These are phyloP conservation scores for Ostrea denselamellosa DNA, from an alignment of 1,140 invertebrate species.

Conservation along the genomic window DNA sequence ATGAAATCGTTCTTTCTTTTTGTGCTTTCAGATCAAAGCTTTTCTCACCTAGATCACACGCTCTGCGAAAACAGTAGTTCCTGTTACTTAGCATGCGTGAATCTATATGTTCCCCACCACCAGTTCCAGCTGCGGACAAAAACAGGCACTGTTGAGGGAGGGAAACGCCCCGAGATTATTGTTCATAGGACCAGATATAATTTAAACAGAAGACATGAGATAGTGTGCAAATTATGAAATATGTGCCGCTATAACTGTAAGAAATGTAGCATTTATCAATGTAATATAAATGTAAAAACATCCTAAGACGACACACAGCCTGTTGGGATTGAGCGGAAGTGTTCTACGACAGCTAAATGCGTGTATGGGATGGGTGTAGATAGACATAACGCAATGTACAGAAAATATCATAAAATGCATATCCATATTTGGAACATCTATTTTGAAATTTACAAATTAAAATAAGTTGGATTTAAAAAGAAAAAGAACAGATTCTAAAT, in stretches of 20 bases:
- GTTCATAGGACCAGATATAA: neutral
- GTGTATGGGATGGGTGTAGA: no score
- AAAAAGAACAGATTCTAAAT: no score
- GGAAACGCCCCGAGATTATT: neutral
- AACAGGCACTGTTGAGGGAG: neutral
- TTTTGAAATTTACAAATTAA: no score
- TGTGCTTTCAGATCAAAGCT: conserved; percentile 7
- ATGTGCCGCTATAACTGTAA: neutral
- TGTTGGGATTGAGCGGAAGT: no score
- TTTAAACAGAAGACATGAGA: neutral
- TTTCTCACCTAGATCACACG: conserved; percentile 1
- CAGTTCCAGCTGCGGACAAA: conserved; percentile 22
- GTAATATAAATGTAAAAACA: neutral
- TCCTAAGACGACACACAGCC: neutral
- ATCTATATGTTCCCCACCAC: conserved; percentile 23
- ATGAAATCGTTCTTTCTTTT: conserved; percentile 12
- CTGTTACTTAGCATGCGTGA: conserved; percentile 28
- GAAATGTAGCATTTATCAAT: neutral
- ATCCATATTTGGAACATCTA: no score
- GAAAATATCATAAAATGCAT: no score
- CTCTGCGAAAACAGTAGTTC: neutral
- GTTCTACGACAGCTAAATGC: no score
- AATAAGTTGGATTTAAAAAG: no score
- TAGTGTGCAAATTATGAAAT: neutral
- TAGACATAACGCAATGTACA: no score